Conservation (phyloP, 2,797 vertebrate genomes). For the Euphonia xanthogaster region DNA sequence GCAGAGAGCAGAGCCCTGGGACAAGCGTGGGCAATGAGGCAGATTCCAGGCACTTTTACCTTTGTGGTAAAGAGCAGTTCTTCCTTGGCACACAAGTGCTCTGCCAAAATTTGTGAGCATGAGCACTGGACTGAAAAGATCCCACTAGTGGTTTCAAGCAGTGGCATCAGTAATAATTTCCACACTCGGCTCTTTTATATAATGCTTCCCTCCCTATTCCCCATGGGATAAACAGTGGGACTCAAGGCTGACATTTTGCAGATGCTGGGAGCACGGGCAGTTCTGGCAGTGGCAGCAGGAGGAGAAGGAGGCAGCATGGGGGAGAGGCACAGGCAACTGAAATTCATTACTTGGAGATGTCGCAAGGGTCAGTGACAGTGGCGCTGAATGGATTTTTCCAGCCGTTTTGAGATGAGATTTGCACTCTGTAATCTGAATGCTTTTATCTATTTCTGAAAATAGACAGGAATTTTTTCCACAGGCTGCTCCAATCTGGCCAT, state of each 20-base stretch:
- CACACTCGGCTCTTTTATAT: background rate
- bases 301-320: background rate
- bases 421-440: slow-evolving; percentile 81
- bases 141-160: background rate
- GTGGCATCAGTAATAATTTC: slow-evolving; percentile 17
- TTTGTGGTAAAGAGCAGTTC: background rate
- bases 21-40: background rate
- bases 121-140: background rate
- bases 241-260: slow-evolving; percentile 67
- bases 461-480: slow-evolving; percentile 86
- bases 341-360: slow-evolving; percentile 73
- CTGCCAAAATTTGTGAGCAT: background rate
- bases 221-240: slow-evolving; percentile 42
- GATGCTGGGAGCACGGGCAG: slow-evolving; percentile 39
- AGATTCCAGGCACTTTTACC: background rate
- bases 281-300: background rate
- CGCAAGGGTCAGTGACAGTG: slow-evolving; percentile 62
- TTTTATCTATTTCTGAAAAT: slow-evolving; percentile 88
- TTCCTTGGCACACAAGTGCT: background rate
- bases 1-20: background rate
- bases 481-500: slow-evolving; percentile 80
- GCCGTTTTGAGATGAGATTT: slow-evolving; percentile 78
- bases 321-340: slow-evolving; percentile 18
- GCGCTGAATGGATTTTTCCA: slow-evolving; percentile 81
- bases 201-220: background rate